These are phyloP conservation scores for Micromussa lordhowensis DNA, from an alignment of 92 coral and sea anemone species.

Conservation along the genomic window DNA sequence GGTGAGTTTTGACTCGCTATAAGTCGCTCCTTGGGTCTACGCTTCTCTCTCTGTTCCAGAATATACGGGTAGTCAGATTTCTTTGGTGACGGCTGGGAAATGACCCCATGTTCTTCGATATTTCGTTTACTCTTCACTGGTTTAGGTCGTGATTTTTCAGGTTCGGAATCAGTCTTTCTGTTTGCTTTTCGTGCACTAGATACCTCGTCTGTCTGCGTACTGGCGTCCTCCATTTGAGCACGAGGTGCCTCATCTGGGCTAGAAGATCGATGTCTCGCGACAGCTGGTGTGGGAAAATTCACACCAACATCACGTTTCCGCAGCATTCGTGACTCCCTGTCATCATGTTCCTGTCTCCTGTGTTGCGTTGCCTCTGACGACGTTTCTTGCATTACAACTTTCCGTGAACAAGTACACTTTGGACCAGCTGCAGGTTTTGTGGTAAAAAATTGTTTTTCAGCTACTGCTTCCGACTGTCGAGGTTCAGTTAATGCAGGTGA, in stretches of 20 bases:
- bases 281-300: conserved; percentile 83
- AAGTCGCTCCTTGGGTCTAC: conserved; percentile 56
- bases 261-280: conserved; percentile 23
- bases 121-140: conserved; percentile 8
- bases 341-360: background rate
- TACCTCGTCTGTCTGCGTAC: conserved; percentile 55
- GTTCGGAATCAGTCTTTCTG: conserved; percentile 14
- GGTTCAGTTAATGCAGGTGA: conserved; percentile 6
- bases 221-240: conserved; percentile 39
- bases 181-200: background rate
- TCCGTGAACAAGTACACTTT: background rate
- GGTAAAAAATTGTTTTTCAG: background rate
- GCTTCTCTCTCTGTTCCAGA: conserved; percentile 10
- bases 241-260: conserved; percentile 24
- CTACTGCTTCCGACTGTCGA: background rate
- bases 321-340: background rate
- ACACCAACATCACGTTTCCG: conserved; percentile 83
- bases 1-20: conserved; percentile 74
- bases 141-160: conserved; percentile 12
- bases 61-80: conserved; percentile 6
- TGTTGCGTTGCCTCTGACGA: conserved; percentile 8
- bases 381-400: conserved; percentile 3
- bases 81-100: conserved; percentile 39
- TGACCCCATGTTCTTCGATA: conserved; percentile 34
- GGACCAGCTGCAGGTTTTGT: background rate